A percentile compares a stretch with the other conserved stretches of the same genome.
Conservation (phyloP, 2,888 invertebrate genomes). For the Torymus tubicola region DNA sequence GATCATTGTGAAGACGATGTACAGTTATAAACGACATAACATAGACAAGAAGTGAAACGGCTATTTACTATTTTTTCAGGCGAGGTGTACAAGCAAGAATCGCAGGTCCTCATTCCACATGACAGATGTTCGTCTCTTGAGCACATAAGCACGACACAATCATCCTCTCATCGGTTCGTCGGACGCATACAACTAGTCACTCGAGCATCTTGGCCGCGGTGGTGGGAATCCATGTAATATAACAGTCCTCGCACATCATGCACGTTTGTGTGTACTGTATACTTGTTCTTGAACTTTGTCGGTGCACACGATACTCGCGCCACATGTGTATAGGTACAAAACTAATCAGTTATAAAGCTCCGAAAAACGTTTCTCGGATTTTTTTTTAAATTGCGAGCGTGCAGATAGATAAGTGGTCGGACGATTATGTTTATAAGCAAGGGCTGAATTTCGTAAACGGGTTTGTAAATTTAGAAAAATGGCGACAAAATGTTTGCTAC, state of each 20-base stretch:
- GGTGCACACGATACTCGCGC: too few relatives aligned
- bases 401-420: too few relatives aligned
- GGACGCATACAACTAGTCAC: conserved; percentile 42
- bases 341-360: conserved; percentile 26
- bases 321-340: neutral
- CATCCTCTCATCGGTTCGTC: conserved; percentile 8
- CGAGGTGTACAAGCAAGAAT: neutral
- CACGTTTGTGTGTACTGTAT: neutral
- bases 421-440: too few relatives aligned
- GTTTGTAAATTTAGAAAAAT: too few relatives aligned
- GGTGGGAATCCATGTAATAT: conserved; percentile 4
- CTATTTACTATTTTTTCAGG: neutral
- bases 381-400: neutral
- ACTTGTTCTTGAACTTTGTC: too few relatives aligned
- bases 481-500: neutral
- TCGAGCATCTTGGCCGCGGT: conserved; percentile 25
- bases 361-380: conserved; percentile 32
- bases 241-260: neutral
- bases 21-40: too few relatives aligned
- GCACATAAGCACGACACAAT: neutral
- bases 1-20: too few relatives aligned
- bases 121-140: neutral
- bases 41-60: too few relatives aligned
- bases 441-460: too few relatives aligned
- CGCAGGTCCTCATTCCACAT: too few relatives aligned